Conservation (phyloP, 2,113 vertebrate genomes). For the Brevimyrus niger region DNA sequence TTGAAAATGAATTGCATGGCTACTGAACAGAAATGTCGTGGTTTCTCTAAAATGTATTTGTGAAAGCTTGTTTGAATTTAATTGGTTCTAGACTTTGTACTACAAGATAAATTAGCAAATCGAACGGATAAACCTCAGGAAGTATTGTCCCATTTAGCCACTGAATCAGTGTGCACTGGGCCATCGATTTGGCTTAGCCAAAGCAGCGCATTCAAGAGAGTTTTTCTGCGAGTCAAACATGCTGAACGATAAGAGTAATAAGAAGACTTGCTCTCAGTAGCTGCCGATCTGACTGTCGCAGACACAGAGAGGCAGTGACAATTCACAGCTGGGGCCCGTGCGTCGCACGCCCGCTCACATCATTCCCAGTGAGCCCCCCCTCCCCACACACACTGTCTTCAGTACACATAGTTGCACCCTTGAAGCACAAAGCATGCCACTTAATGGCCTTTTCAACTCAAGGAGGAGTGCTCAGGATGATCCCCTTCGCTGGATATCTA, state of each 20-base stretch:
- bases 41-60: neutral
- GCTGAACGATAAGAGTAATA: neutral
- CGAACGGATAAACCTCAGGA: neutral
- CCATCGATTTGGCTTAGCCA: neutral
- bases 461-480: neutral
- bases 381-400: neutral
- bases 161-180: neutral
- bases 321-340: neutral
- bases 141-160: neutral
- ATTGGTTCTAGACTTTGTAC: neutral
- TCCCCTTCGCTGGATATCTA: neutral
- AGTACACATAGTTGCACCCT: neutral
- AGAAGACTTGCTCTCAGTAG: neutral
- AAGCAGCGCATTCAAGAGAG: neutral
- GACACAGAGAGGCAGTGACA: neutral
- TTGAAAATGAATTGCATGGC: slow-evolving; percentile 1
- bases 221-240: neutral
- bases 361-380: neutral
- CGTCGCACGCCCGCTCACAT: neutral
- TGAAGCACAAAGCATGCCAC: neutral
- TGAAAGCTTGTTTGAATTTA: neutral
- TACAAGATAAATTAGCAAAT: slow-evolving; percentile 2
- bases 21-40: neutral
- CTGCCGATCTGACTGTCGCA: neutral
- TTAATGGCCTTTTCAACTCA: neutral